phyloP scores from a whole-genome alignment of 2,797 vertebrate genomes.

The Mastacembelus armatus region DNA sequence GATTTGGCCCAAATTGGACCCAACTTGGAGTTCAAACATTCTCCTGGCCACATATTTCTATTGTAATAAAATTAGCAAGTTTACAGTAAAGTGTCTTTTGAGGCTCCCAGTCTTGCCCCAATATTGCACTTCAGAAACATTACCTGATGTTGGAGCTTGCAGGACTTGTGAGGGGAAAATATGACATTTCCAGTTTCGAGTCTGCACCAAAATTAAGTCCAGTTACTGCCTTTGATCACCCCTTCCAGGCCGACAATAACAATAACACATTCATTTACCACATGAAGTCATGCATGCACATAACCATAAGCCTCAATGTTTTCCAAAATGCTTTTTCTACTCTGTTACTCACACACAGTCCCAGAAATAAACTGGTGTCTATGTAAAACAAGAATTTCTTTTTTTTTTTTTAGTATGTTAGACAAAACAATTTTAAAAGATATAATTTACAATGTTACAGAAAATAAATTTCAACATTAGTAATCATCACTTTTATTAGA shows the following conservation, averaged over 20 bases:
- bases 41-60: conserved; percentile 45
- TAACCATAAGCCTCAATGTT: conserved; percentile 45
- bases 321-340: conserved; percentile 17
- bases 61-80: conserved; percentile 51
- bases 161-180: conserved; percentile 37
- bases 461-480: conserved; percentile 30
- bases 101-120: background rate
- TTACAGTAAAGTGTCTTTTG: conserved; percentile 21
- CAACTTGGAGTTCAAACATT: conserved; percentile 60
- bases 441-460: conserved; percentile 31
- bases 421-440: conserved; percentile 18
- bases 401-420: background rate
- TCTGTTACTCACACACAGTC: conserved; percentile 4
- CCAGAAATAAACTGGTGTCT: conserved; percentile 1
- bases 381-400: background rate
- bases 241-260: conserved; percentile 46
- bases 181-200: conserved; percentile 61
- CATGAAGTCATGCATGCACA: conserved; percentile 45
- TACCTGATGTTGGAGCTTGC: conserved; percentile 56
- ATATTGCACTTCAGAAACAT: conserved; percentile 41
- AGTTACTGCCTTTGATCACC: conserved; percentile 64
- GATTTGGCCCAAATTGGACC: conserved; percentile 59
- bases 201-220: conserved; percentile 57
- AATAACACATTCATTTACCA: conserved; percentile 62
- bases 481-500: conserved; percentile 50